Evolutionary conservation across 2,888 invertebrate genomes (phyloP).

Genomic region (Camponotus fellah): DNA sequence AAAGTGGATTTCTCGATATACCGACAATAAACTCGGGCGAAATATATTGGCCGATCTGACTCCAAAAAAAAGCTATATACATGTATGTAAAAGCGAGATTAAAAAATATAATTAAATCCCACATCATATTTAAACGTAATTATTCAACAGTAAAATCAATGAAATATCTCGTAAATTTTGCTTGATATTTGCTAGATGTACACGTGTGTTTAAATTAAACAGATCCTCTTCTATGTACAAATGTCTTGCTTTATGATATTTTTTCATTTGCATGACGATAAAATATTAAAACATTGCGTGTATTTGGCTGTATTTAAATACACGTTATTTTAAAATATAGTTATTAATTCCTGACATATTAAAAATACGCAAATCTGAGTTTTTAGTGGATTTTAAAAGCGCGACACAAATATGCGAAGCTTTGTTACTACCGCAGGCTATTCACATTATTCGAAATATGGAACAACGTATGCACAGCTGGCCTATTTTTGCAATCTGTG

Average conservation of each 20-base stretch:
- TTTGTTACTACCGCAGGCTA: slow-evolving; percentile 8
- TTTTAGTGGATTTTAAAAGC: slow-evolving; percentile 24
- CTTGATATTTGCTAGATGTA: not conserved
- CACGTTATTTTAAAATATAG: slow-evolving; percentile 25
- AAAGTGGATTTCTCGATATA: slow-evolving; percentile 27
- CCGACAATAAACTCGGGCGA: slow-evolving; percentile 3
- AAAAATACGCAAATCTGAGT: slow-evolving; percentile 1
- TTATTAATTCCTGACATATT: slow-evolving; percentile 8
- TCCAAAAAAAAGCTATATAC: not conserved
- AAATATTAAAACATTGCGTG: slow-evolving; percentile 28
- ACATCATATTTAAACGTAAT: slow-evolving; percentile 17
- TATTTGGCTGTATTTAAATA: slow-evolving; percentile 15
- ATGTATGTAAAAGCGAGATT: not conserved
- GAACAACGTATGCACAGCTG: slow-evolving; percentile 23
- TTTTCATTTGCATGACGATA: not conserved
- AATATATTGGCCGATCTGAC: slow-evolving; percentile 2
- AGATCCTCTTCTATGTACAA: not conserved
- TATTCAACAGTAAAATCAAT: slow-evolving; percentile 25
- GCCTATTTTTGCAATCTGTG: slow-evolving; percentile 39
- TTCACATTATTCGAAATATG: slow-evolving; percentile 30
- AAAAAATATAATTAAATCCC: slow-evolving; percentile 13
- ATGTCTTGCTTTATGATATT: slow-evolving; percentile 9
- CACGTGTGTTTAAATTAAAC: slow-evolving; percentile 12
- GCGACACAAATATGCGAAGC: not conserved
- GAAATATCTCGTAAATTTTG: slow-evolving; percentile 27